Base-by-base conservation (phyloP, 2,797 vertebrate genomes). In the Lagorchestes hirsutus region DNA sequence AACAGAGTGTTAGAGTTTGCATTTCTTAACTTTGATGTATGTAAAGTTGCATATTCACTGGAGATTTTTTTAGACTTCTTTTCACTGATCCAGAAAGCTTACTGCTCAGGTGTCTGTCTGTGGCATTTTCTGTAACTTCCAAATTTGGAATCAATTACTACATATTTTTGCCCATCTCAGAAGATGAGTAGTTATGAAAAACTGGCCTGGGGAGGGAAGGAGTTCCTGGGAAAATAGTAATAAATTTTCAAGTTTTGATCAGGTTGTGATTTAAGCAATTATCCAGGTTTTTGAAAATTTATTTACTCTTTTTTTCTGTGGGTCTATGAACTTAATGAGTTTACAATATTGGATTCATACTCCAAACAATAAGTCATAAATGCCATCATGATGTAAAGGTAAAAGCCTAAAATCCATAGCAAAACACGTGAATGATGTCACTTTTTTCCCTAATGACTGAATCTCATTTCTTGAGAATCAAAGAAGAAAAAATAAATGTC, bases 21-120 rank as follows among this genome's bases (percentile, higher is more conserved):
- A 92, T 91, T 93, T 90, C 90, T 29, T 94, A 93, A 93, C 8
- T 56, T 4, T 29, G 14, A 91, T 67, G n/a, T 18, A 1, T 27
- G 93, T 92, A 96, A 92, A 92, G 54, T 58, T 95, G 57, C 29
- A 94, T 54, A 94, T 90, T 96, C 55, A 92, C 91, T 31, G 0
- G n/a, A 6, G 8, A 93, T 57, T 87, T 95, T 74, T 93, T 97
- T 91, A 93, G 46, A 28, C 5, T n/a, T 90, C 5, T 52, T 90
- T 90, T 54, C 52, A 54, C 18, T 18, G 16, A 24, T 82, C 18
- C 67, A 24, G n/a, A 82, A 9, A 82, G n/a, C 18, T 82, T 40
- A 22, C 50, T 29, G 52, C 13, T 54, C 90, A 90, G 50, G 54
- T 90, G 50, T 90, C 52, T 90, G 90, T 54, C 27, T 90, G 50